Evolutionary conservation across 1,140 invertebrate genomes (phyloP).

Genomic region (Episyrphus balteatus): DNA sequence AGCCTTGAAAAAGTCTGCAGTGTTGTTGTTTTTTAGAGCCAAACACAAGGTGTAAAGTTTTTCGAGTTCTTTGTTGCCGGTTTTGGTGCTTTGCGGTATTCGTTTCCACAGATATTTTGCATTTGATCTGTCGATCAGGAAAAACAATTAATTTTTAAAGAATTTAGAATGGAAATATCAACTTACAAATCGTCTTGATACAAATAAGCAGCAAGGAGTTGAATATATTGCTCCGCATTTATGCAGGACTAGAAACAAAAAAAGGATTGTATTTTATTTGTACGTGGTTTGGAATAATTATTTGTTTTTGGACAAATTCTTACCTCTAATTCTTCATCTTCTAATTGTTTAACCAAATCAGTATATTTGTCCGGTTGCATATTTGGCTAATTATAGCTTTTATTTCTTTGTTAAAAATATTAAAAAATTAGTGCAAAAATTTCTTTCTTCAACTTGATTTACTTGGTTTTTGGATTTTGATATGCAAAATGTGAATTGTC

Average conservation of each 20-base stretch:
- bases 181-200: conserved; percentile 23
- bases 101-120: conserved; percentile 18
- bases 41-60: conserved; percentile 19
- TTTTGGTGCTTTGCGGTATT: conserved; percentile 15
- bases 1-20: conserved; percentile 19
- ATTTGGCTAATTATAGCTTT: conserved; percentile 7
- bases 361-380: conserved; percentile 23
- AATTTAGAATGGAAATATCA: not conserved
- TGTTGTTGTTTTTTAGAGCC: conserved; percentile 22
- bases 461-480: conserved; percentile 10
- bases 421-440: not conserved
- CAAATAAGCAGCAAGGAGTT: conserved; percentile 24
- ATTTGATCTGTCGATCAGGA: not conserved
- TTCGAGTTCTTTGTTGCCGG: conserved; percentile 17
- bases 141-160: not conserved
- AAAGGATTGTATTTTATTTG: not conserved
- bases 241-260: conserved; percentile 13
- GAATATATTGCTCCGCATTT: conserved; percentile 15
- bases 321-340: conserved; percentile 22
- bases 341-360: conserved; percentile 12
- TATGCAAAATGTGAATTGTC: conserved; percentile 18
- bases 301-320: not conserved
- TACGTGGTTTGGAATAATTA: not conserved
- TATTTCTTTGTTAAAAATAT: not conserved
- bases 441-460: conserved; percentile 7